phyloP scores from a whole-genome alignment of 2,113 vertebrate species.

The Galbula dea region DNA sequence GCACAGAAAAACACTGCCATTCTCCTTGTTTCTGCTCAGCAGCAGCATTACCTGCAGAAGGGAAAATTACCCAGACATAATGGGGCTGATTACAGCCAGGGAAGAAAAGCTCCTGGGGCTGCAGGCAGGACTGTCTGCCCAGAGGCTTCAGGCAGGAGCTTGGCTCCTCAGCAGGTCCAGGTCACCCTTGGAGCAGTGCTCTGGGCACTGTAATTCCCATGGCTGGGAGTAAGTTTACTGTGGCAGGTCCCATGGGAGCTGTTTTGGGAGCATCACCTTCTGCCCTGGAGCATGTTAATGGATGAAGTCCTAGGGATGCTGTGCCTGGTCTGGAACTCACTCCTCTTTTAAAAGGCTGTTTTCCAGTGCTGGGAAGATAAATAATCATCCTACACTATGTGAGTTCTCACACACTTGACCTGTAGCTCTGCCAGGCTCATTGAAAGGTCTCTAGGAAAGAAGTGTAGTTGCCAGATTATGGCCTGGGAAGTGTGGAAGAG shows the following conservation, averaged over 20 bases:
- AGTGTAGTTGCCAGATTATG: neutral
- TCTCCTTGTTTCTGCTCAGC: neutral
- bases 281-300: neutral
- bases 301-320: no score
- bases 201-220: fast-evolving
- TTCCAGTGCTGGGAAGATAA: neutral
- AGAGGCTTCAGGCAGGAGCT: fast-evolving
- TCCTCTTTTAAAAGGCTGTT: neutral
- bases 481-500: neutral
- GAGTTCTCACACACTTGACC: neutral
- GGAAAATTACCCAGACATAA: constrained; percentile 44
- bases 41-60: neutral
- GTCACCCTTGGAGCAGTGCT: fast-evolving
- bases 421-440: neutral
- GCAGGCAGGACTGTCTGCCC: neutral
- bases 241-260: fast-evolving
- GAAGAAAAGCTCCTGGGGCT: neutral
- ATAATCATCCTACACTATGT: neutral
- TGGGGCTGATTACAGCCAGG: constrained; percentile 1
- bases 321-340: fast-evolving
- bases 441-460: neutral
- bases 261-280: neutral
- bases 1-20: constrained; percentile 23
- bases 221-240: neutral
- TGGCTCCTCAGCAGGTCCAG: fast-evolving